phyloP scores from a whole-genome alignment of 2,888 invertebrate species.

The Drosophila peninsularis region DNA sequence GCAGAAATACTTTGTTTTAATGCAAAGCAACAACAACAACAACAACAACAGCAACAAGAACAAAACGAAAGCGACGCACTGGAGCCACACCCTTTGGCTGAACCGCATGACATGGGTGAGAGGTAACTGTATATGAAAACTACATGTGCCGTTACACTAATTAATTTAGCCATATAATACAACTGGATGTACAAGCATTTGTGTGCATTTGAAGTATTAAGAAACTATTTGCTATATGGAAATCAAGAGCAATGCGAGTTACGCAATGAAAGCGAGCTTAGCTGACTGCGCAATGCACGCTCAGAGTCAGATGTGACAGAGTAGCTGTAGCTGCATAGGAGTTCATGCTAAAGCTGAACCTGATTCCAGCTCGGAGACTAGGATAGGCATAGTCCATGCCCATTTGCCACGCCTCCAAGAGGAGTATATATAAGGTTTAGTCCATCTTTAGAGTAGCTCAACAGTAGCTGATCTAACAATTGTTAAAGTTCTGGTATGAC shows the following conservation, averaged over 20 bases:
- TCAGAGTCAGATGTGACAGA: background rate
- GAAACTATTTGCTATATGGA: background rate
- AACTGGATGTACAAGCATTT: background rate
- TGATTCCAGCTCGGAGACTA: no score
- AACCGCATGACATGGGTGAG: conserved; percentile 43
- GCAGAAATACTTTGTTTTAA: conserved; percentile 49
- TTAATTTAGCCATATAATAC: background rate
- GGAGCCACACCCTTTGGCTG: conserved; percentile 38
- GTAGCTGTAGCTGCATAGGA: background rate
- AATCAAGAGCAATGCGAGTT: background rate
- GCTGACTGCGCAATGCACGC: background rate
- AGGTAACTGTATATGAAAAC: conserved; percentile 66
- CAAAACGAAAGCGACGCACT: conserved; percentile 14
- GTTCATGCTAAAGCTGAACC: no score
- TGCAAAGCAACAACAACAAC: conserved; percentile 25
- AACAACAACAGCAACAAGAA: conserved; percentile 16
- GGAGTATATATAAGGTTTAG: no score
- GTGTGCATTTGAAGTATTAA: conserved; percentile 1
- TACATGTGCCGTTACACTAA: conserved; percentile 45
- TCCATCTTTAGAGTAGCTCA: background rate
- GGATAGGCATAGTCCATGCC: no score
- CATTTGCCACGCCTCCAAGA: no score
- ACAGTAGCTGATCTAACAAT: background rate
- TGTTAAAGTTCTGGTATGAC: background rate
- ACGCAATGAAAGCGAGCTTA: background rate